Evolutionary conservation across 2,888 invertebrate genomes (phyloP).

Genomic region (Psylliodes chrysocephalus): DNA sequence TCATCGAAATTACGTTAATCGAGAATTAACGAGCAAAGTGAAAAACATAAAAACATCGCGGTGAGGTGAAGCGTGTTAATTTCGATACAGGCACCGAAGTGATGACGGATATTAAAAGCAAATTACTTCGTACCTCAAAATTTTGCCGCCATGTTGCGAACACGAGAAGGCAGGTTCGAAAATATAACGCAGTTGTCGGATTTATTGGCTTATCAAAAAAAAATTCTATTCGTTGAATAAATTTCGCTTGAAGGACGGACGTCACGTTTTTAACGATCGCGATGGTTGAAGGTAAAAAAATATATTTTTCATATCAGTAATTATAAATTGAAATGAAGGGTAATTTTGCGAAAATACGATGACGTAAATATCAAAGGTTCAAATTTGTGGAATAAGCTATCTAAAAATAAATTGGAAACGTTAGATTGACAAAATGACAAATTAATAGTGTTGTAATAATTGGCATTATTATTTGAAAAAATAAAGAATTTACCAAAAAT

Average conservation of each 20-base stretch:
- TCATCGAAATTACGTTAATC: conserved; percentile 39
- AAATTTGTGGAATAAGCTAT: no score
- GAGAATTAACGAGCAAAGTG: conserved; percentile 44
- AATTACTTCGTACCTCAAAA: conserved; percentile 50
- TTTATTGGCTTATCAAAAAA: conserved; percentile 21
- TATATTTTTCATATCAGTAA: not conserved
- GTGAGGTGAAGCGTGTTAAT: conserved; percentile 47
- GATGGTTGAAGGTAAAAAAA: not conserved
- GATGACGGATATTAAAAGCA: conserved; percentile 56
- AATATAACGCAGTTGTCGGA: conserved; percentile 18
- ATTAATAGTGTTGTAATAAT: no score
- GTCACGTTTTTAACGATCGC: not conserved
- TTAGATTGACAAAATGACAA: no score
- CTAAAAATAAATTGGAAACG: no score
- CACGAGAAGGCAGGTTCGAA: conserved; percentile 23
- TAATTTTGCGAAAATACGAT: no score
- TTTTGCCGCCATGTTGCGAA: conserved; percentile 47
- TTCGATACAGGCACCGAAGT: conserved; percentile 46
- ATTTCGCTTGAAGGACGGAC: not conserved
- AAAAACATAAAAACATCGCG: conserved; percentile 49
- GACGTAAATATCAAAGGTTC: no score
- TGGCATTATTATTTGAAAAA: no score
- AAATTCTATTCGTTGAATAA: conserved; percentile 9
- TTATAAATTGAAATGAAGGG: no score
- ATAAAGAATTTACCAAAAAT: no score